Conservation (phyloP, 2,797 vertebrate species). For the Neostethus bicornis region DNA sequence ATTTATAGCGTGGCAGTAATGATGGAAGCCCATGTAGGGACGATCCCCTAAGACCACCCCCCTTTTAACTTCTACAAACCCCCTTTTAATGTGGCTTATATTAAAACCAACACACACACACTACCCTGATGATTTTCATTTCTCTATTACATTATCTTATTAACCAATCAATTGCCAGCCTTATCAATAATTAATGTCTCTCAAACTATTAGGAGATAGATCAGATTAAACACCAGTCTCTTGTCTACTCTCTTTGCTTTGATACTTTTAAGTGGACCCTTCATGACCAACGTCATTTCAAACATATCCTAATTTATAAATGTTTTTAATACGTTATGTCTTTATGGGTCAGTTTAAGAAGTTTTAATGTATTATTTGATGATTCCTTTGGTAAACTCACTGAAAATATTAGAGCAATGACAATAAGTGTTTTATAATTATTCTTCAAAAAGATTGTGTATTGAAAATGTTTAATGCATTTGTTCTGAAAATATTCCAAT, state of each 20-base stretch:
- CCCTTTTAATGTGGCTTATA: slow-evolving; percentile 46
- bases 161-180: slow-evolving; percentile 84
- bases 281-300: slow-evolving; percentile 42
- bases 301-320: slow-evolving; percentile 28
- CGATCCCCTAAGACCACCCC: slow-evolving; percentile 77
- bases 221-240: slow-evolving; percentile 80
- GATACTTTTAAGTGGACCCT: slow-evolving; percentile 72
- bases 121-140: slow-evolving; percentile 83
- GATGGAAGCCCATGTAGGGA: slow-evolving; percentile 82
- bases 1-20: slow-evolving; percentile 84
- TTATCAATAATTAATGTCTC: slow-evolving; percentile 87
- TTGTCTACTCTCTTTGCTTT: slow-evolving; percentile 72
- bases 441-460: too few relatives aligned
- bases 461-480: too few relatives aligned
- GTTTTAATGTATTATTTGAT: background rate
- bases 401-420: too few relatives aligned
- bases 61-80: slow-evolving; percentile 1
- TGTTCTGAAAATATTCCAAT: too few relatives aligned
- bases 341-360: background rate
- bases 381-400: slow-evolving; percentile 1
- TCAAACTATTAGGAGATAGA: slow-evolving; percentile 81
- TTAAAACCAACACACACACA: slow-evolving; percentile 61
- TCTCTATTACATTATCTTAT: slow-evolving; percentile 88
- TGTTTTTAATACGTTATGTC: slow-evolving; percentile 19
- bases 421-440: too few relatives aligned